Evolutionary conservation across 2,113 vertebrate species (phyloP).

Genomic region (Sinocyclocheilus rhinocerous): DNA sequence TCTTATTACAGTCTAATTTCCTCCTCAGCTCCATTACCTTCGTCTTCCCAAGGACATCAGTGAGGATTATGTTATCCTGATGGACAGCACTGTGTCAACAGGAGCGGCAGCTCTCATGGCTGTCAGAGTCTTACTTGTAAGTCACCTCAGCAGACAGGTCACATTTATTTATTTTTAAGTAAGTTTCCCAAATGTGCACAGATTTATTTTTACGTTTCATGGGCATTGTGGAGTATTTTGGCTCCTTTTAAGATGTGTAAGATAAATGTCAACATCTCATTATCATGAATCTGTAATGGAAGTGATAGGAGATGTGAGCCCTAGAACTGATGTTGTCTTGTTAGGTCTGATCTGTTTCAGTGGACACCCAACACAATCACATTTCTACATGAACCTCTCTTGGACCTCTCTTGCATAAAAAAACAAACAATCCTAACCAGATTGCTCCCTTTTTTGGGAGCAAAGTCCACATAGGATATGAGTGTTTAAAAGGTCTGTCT

Average conservation of each 20-base stretch:
- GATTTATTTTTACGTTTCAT: too few relatives aligned
- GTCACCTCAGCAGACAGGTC: slow-evolving; percentile 56
- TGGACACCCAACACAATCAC: background rate
- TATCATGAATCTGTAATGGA: background rate
- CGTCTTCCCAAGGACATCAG: slow-evolving; percentile 89
- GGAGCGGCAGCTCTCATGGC: slow-evolving; percentile 91
- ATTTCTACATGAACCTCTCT: background rate
- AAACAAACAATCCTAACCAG: background rate
- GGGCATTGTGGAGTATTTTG: background rate
- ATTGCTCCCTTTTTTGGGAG: background rate
- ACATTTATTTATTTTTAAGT: background rate
- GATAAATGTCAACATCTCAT: background rate
- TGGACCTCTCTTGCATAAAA: slow-evolving; percentile 19
- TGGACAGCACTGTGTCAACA: slow-evolving; percentile 92
- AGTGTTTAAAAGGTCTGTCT: background rate
- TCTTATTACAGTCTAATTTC: background rate
- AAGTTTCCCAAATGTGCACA: background rate
- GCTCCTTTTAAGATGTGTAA: background rate
- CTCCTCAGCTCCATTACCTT: slow-evolving; percentile 85
- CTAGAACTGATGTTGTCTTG: background rate
- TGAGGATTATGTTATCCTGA: slow-evolving; percentile 90
- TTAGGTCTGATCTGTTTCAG: background rate
- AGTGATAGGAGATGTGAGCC: background rate
- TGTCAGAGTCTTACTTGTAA: slow-evolving; percentile 83
- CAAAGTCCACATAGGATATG: background rate